Base-by-base conservation (phyloP, 2,113 vertebrate genomes). In the Gambusia affinis region DNA sequence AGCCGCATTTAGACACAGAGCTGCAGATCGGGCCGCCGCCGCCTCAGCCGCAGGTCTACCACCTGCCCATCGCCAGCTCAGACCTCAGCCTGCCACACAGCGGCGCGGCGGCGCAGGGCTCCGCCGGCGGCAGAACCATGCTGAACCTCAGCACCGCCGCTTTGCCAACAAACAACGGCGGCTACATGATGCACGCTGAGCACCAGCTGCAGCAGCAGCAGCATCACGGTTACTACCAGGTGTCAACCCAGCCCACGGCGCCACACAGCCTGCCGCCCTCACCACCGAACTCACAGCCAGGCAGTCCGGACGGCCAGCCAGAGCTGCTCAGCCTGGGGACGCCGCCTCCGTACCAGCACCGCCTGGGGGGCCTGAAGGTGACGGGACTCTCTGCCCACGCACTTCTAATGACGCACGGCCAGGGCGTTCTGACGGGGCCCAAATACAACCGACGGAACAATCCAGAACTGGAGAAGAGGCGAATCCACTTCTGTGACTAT, bases 361-460 rank as follows among this genome's bases (percentile, higher is more conserved):
- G 74, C 69, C 91, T 4, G 89, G 90, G 93, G n/a, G 95, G 95
- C 54, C 47, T 95, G 12, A 94, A 96, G 64, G 87, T 94, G 68
- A 64, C 76, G 79, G 94, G 94, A 64, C 67, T 95, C 17, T 91
- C 95, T 60, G 80, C 89, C 0, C 93, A 95, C 0, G 90, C 95
- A 19, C 78, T 87, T 24, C 90, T 95, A 35, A 89, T 96, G 71
- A 93, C 94, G 6, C 95, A 96, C 8, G 95, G 96, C 3, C 96
- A 96, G 29, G 19, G 95, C 0, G 83, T 94, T 75, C 90, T 97
- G 87, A 95, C 94, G 0, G 93, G 95, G 1, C 95, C 96, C 28
- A 95, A 95, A 70, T 97, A 97, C 93, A 97, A 96, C 89, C 88
- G 96, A 19, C 91, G 96, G 76, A 97, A 96, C 95, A 97, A 98